Evolutionary conservation across 2,113 vertebrate genomes (phyloP).

Genomic region (Jaculus jaculus): DNA sequence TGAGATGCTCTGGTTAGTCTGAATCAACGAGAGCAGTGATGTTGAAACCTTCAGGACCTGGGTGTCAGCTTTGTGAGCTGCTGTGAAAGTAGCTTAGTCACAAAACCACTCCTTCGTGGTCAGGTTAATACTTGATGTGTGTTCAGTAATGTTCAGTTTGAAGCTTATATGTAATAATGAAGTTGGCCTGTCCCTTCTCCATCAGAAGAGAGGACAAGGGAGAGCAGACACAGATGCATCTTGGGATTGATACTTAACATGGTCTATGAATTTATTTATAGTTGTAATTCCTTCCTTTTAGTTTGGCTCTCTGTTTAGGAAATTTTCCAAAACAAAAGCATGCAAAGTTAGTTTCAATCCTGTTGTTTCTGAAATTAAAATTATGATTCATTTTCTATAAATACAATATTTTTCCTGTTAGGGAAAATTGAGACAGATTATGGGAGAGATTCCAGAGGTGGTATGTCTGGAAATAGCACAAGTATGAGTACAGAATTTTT

Average conservation of each 20-base stretch:
- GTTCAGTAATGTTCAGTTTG: background rate
- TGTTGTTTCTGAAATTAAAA: background rate
- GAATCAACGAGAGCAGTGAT: background rate
- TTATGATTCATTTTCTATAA: background rate
- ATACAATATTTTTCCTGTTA: background rate
- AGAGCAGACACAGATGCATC: background rate
- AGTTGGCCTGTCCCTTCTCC: background rate
- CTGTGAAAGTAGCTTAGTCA: background rate
- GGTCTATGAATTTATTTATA: background rate
- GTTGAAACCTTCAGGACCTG: background rate
- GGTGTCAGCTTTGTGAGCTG: background rate
- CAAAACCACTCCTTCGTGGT: background rate
- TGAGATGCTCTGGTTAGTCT: background rate
- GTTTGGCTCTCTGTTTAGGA: background rate
- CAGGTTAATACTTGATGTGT: background rate
- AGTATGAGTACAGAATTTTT: background rate
- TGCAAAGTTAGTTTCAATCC: background rate
- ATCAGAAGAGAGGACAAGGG: background rate
- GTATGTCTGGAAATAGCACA: background rate
- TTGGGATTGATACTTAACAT: background rate
- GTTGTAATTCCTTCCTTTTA: background rate
- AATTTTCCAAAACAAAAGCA: conserved; percentile 29
- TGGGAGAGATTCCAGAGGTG: background rate
- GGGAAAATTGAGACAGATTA: background rate
- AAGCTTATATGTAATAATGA: background rate